Evolutionary conservation across 2,888 invertebrate genomes (phyloP).

Genomic region (Limenitis camilla): DNA sequence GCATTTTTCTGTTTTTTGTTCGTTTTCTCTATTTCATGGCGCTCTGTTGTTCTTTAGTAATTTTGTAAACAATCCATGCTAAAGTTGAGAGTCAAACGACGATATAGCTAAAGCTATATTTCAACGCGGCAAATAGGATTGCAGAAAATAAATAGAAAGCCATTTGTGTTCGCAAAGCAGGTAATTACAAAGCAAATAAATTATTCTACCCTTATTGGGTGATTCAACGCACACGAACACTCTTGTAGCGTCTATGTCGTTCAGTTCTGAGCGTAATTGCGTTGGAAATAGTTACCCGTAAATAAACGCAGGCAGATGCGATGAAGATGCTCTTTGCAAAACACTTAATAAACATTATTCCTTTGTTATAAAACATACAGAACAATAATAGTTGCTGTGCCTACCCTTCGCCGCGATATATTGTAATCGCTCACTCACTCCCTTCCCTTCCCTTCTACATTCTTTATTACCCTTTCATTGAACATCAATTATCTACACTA

Average conservation of each 20-base stretch:
- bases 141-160: slow-evolving; percentile 13
- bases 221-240: slow-evolving; percentile 46
- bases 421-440: no score
- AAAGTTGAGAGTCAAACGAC: no score
- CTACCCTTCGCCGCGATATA: no score
- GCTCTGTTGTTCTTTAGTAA: no score
- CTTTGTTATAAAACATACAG: no score
- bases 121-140: neutral
- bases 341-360: slow-evolving; percentile 44
- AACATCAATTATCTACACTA: no score
- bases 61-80: no score
- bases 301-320: slow-evolving; percentile 22
- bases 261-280: slow-evolving; percentile 56
- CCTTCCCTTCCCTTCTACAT: no score
- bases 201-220: slow-evolving; percentile 42
- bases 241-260: slow-evolving; percentile 31
- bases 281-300: slow-evolving; percentile 48
- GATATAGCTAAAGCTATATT: neutral
- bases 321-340: slow-evolving; percentile 34
- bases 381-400: no score
- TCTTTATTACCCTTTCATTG: no score
- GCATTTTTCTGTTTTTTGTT: no score
- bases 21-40: no score
- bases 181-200: slow-evolving; percentile 48
- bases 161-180: slow-evolving; percentile 30